Evolutionary conservation across 2,797 vertebrate genomes (phyloP).

Genomic region (Lophius americanus): DNA sequence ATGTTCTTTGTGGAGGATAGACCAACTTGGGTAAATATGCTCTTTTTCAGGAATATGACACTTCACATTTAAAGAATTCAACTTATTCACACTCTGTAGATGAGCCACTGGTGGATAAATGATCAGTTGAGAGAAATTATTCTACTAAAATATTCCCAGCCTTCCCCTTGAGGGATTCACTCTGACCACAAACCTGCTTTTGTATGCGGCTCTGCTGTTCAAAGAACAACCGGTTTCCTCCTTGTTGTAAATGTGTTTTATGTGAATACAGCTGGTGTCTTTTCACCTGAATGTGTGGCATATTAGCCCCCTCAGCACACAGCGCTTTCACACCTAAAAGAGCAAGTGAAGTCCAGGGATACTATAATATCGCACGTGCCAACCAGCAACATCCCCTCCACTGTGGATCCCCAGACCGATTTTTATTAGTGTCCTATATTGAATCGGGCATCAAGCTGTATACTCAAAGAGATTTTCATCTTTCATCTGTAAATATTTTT

Average conservation of each 20-base stretch:
- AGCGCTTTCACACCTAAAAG: constrained; percentile 32
- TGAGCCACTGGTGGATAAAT: constrained; percentile 1
- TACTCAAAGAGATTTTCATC: too few relatives aligned
- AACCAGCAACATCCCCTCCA: constrained; percentile 44
- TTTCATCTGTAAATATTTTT: too few relatives aligned
- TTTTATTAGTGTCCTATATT: too few relatives aligned
- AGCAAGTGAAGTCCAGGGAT: constrained; percentile 48
- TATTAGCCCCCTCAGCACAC: constrained; percentile 31
- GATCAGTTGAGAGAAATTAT: background rate
- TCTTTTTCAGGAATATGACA: background rate
- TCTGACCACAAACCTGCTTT: constrained; percentile 12
- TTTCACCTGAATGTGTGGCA: constrained; percentile 31
- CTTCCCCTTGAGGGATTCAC: background rate
- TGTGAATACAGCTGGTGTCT: constrained; percentile 46
- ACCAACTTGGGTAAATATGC: background rate
- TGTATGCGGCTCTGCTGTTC: constrained; percentile 7
- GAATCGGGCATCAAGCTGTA: too few relatives aligned
- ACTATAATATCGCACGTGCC: constrained; percentile 57
- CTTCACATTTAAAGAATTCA: constrained; percentile 5
- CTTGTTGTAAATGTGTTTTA: constrained; percentile 28
- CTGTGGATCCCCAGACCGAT: constrained; percentile 24
- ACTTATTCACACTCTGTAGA: constrained; percentile 2
- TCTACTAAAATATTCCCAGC: background rate
- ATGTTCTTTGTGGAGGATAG: too few relatives aligned
- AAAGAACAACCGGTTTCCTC: constrained; percentile 10